Base-by-base conservation (phyloP, 2,113 vertebrate genomes). In the Sprattus sprattus region DNA sequence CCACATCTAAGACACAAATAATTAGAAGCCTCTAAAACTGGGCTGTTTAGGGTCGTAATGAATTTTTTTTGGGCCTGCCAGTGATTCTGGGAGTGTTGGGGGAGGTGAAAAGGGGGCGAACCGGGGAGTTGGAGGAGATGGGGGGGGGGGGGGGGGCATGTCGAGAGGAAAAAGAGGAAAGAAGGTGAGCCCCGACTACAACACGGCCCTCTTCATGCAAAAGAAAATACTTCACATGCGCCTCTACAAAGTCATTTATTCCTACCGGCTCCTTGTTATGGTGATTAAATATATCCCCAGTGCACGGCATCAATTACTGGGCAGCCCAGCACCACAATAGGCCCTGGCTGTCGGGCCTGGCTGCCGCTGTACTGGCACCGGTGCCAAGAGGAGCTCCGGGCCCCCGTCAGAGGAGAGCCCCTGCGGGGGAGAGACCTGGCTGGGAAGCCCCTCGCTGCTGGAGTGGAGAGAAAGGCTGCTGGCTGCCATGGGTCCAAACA, bases 1-100 rank as follows among this genome's bases (percentile, higher is more conserved):
- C 97, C 95, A 96, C 96, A 97, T 97, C 96, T 96, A 94, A 97
- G 91, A 92, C 93, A 83, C 92, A 93, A 95, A 95, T 96, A 96
- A 97, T 98, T 97, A 97, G 93, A 96, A 95, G 94, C 92, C 95
- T 96, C 95, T 94, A 94, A 95, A 95, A 96, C 90, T 92, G 92
- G 92, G 94, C 90, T 94, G 95, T 94, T 96, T 95, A 94, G 93
- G 95, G 94, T 93, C 93, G 94, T 94, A 95, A 95, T 95, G 95
- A 93, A 92, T 94, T 94, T 94, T 94, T 93, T 93, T 93, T 93
- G 94, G 71, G 92, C 93, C 92, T 90, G 91, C 90, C 93, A 89
- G 91, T 47, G 85, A 85, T 64, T 75, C 82, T 91, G 81, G 92
- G 87, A 89, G 49, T 82, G 60, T 60, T 84, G 84, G 25, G 87